phyloP scores from a whole-genome alignment of 2,113 vertebrate genomes.

The Hippocampus comes region DNA sequence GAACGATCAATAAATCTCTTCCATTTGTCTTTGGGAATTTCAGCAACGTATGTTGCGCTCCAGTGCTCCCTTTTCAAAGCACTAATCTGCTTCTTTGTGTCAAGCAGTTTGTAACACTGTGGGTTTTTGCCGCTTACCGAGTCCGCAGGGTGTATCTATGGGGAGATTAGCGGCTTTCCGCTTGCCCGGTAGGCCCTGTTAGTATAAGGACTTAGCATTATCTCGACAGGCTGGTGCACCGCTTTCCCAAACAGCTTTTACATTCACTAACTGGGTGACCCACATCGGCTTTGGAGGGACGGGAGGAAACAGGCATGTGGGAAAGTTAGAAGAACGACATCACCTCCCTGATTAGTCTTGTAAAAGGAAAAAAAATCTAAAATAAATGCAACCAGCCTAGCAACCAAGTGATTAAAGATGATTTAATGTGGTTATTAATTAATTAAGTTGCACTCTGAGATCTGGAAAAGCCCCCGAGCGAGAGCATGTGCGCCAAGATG shows the following conservation, averaged over 20 bases:
- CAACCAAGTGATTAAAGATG: constrained; percentile 15
- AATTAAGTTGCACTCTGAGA: constrained; percentile 12
- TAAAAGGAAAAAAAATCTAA: not conserved
- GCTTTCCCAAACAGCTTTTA: constrained; percentile 47
- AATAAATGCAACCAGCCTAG: not conserved
- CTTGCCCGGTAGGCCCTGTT: constrained; percentile 47
- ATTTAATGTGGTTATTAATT: constrained; percentile 28
- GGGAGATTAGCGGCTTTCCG: constrained; percentile 66
- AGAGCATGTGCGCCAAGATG: constrained; percentile 51
- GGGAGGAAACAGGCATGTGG: constrained; percentile 20
- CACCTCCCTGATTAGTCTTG: constrained; percentile 6
- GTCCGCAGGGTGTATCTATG: constrained; percentile 45
- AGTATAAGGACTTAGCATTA: constrained; percentile 61
- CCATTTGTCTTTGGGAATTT: constrained; percentile 23
- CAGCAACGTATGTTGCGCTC: not conserved
- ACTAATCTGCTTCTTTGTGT: constrained; percentile 6
- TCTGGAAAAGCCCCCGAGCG: constrained; percentile 25
- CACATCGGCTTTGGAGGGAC: constrained; percentile 15
- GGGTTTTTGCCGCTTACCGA: constrained; percentile 26
- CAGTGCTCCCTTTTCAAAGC: constrained; percentile 12
- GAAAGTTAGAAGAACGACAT: constrained; percentile 15
- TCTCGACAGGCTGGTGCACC: constrained; percentile 40
- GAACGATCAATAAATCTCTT: constrained; percentile 39
- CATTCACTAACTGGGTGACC: constrained; percentile 41
- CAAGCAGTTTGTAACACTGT: constrained; percentile 15